phyloP scores from a whole-genome alignment of 2,113 vertebrate genomes.

The Etheostoma spectabile region DNA sequence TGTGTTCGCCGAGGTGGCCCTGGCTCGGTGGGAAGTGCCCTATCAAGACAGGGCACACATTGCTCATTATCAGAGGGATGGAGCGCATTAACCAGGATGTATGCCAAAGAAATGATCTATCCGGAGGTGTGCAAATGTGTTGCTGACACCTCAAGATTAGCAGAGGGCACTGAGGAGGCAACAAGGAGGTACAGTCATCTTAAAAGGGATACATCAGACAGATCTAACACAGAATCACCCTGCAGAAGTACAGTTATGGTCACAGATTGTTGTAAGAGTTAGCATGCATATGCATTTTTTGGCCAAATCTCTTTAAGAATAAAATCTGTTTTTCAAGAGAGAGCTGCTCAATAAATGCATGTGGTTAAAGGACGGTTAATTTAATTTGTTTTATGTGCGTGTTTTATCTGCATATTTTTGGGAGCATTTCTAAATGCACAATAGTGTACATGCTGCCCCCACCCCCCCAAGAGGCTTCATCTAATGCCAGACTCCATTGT shows the following conservation, averaged over 20 bases:
- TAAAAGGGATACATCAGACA: neutral
- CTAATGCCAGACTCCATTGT: constrained; percentile 25
- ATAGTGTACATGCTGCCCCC: constrained; percentile 16
- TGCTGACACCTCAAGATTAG: constrained; percentile 26
- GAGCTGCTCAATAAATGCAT: too few relatives aligned
- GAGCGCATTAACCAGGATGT: constrained; percentile 30
- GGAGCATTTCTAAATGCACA: neutral
- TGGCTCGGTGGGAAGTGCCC: constrained; percentile 37
- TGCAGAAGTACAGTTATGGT: neutral
- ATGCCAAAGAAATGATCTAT: constrained; percentile 31
- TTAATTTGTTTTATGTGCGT: neutral
- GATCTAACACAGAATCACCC: neutral
- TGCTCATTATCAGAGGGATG: constrained; percentile 48
- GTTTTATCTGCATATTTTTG: neutral
- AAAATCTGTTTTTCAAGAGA: too few relatives aligned
- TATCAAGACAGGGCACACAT: constrained; percentile 54
- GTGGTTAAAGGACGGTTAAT: neutral
- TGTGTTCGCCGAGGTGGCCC: constrained; percentile 58
- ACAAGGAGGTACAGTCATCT: neutral
- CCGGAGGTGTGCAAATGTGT: neutral
- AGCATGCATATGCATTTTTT: neutral
- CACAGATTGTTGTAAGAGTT: neutral
- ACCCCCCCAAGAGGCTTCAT: constrained; percentile 10
- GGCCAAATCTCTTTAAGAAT: neutral
- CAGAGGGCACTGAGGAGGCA: constrained; percentile 1